Evolutionary conservation across 2,888 invertebrate genomes (phyloP), one percentile per base, ranked within the genome.

Genomic region (Baccha elongata): DNA sequence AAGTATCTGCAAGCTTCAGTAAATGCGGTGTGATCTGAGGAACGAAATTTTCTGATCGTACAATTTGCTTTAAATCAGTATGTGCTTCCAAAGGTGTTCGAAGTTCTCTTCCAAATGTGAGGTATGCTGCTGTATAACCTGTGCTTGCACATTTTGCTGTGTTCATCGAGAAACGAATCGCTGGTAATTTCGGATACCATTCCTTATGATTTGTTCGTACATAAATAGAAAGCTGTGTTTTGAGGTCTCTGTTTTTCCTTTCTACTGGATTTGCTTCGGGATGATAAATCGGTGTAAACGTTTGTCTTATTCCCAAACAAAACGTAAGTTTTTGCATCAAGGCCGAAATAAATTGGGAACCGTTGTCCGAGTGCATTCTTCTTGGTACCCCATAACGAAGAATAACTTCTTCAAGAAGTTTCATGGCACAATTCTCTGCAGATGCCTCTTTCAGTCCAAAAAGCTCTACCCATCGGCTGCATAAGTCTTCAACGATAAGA

Each of bases 371-470:
- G 11, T 23, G 48, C 13, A 48, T 48, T 48, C 48, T 48, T 0
- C 89, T 46, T 0, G 87, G 88, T 0, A 86, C 15, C 0, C 89
- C 89, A 73, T 87, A 89, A 6, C 89, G 75, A 6, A 89, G 46
- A 17, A 90, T 86, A 0, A 89, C 65, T 71, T 89, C 88, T 23
- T 88, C 72, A 0, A 89, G 50, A 0, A 90, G 64, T 0, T 68
- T 84, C 0, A 21, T 50, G 0, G 87, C 87, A 67, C 88, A 88
- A 0, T 55, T 72, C 50, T 87, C 87, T 0, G 88, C 87, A 5
- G 86, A 87, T 1, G 89, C 87, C 8, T 79, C 64, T 6, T 84
- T 55, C 0, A 89, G 48, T 0, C 88, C 83, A 40, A 89, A 88
- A 0, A 89, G 29, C 32, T 89, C 89, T 1, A 83, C 29, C 85